Evolutionary conservation across 2,797 vertebrate genomes (phyloP), one percentile per base, ranked within the genome.

Genomic region (Periparus ater): DNA sequence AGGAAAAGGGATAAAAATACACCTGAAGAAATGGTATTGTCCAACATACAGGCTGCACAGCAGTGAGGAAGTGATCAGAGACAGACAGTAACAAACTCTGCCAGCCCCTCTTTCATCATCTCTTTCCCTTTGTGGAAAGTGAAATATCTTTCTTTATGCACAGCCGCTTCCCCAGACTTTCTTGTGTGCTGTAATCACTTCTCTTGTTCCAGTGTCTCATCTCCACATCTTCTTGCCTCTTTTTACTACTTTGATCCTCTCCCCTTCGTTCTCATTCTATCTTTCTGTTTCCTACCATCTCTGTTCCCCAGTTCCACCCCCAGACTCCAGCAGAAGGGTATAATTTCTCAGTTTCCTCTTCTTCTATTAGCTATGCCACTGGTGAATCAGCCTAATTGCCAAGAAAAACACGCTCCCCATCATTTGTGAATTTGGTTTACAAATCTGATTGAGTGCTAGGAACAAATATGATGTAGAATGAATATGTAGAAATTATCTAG

Each of bases 351-450:
- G 63, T 95, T 91, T 95, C 74, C 90, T 80, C 15, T 61, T 94
- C 44, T 81, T 53, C 66, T 74, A 29, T 92, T 65, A 88, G 61
- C 65, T 87, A 82, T 61, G 65, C 84, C 57, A 74, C 80, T 74
- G 77, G 17, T 95, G 91, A 96, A 96, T 94, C 93, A 89, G 8
- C 42, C 48, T 89, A 96, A 96, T 89, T 96, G 93, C 91, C 76
- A 92, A 68, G 89, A 40, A 63, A 26, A 89, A 51, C 72, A 48
- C 2, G 40, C 23, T 89, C 86, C 85, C 57, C 50, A 57, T 91
- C 79, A 93, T 94, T 84, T 89, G 66, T 75, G 57, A 84, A 93
- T 95, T 95, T 96, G 89, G 70, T 83, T 95, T 83, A 91, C 92
- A 95, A 84, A 91, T 92, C 73, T 44, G 73, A 78, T 63, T 36